A percentile compares a stretch with the other conserved stretches of the same genome.
These are phyloP conservation scores for Leptarthrus brevirostris DNA, from an alignment of 2,888 invertebrate genomes.

Conservation along the genomic window DNA sequence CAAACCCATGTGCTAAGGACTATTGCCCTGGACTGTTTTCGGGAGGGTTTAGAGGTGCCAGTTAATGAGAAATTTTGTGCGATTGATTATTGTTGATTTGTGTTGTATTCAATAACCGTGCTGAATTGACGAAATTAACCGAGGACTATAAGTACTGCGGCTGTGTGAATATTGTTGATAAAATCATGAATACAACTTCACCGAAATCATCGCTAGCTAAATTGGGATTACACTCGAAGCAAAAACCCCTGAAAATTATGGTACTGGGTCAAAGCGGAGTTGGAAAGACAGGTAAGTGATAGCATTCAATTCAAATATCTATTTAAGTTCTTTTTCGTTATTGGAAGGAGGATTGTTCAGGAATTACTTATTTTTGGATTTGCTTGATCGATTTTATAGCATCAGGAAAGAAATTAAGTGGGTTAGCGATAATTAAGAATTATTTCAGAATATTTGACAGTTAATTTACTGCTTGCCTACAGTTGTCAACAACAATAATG, in stretches of 20 bases:
- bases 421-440: no score
- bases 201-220: constrained; percentile 78
- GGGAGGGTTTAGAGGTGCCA: background rate
- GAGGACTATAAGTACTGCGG: background rate
- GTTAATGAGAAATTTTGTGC: background rate
- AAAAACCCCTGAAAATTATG: constrained; percentile 79
- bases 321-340: no score
- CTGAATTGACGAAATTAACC: background rate
- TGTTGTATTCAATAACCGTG: background rate
- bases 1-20: background rate
- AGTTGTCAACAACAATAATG: no score
- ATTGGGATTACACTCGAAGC: constrained; percentile 74
- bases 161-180: background rate
- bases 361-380: no score
- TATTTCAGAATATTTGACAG: no score
- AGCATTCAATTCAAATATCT: no score
- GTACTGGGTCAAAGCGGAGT: constrained; percentile 84
- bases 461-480: no score
- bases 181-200: constrained; percentile 71
- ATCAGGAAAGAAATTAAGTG: no score
- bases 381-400: no score
- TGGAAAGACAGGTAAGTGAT: constrained; percentile 84
- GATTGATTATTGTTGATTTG: background rate
- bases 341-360: no score
- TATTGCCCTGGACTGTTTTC: background rate